Percentiles rank a stretch among this genome's conserved stretches.
phyloP scores from a whole-genome alignment of 2,888 invertebrate species.

The Drosophila subquinaria region DNA sequence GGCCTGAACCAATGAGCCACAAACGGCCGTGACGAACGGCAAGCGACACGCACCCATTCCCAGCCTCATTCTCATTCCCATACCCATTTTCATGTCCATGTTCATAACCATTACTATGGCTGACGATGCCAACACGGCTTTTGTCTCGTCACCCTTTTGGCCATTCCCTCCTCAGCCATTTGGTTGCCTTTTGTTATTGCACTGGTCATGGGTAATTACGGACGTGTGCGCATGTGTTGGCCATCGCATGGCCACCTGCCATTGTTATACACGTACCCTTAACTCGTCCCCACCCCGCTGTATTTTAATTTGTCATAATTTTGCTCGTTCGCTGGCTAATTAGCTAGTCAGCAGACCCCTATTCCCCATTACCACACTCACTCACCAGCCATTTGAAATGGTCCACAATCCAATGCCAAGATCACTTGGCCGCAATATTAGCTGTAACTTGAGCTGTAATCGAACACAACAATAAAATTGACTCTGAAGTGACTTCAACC shows the following conservation, averaged over 20 bases:
- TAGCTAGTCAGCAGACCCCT: slow-evolving; percentile 59
- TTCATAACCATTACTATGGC: slow-evolving; percentile 31
- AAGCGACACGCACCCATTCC: slow-evolving; percentile 51
- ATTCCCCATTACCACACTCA: background rate
- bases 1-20: slow-evolving; percentile 73
- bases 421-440: slow-evolving; percentile 6
- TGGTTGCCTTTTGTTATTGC: slow-evolving; percentile 74
- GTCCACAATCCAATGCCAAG: slow-evolving; percentile 20
- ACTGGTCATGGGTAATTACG: slow-evolving; percentile 72
- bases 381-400: slow-evolving; percentile 32
- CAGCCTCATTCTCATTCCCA: background rate
- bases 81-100: slow-evolving; percentile 1
- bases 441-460: slow-evolving; percentile 9
- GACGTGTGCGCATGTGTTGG: slow-evolving; percentile 62
- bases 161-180: slow-evolving; percentile 45
- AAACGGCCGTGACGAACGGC: slow-evolving; percentile 78
- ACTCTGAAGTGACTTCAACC: background rate
- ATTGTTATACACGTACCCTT: slow-evolving; percentile 47
- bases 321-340: slow-evolving; percentile 66
- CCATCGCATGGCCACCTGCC: slow-evolving; percentile 42
- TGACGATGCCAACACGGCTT: slow-evolving; percentile 47
- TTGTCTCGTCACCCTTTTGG: slow-evolving; percentile 75
- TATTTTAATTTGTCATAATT: slow-evolving; percentile 79
- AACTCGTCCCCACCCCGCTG: slow-evolving; percentile 22
- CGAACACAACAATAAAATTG: slow-evolving; percentile 13